Conservation (phyloP, 2,113 vertebrate species). For the Nothoprocta pentlandii region DNA sequence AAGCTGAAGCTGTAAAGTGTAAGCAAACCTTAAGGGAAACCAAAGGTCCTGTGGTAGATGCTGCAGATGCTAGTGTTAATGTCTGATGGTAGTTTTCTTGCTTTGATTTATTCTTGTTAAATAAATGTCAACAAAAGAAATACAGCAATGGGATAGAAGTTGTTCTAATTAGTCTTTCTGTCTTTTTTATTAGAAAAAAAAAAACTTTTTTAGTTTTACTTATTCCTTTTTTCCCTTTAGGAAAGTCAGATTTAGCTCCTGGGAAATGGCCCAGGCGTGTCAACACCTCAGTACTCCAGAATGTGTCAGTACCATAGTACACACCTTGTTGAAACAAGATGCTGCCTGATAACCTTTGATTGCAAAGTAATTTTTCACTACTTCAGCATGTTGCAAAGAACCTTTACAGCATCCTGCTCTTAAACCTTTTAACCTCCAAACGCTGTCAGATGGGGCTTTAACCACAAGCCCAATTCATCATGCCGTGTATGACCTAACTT, state of each 20-base stretch:
- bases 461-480: accelerated
- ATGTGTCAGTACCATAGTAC: not conserved
- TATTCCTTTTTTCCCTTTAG: not conserved
- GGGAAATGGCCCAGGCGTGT: not conserved
- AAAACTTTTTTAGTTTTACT: not conserved
- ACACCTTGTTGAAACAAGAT: not conserved
- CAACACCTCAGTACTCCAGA: not conserved
- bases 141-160: not conserved
- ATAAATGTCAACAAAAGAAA: not conserved
- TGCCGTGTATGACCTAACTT: not conserved
- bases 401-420: not conserved
- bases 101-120: not conserved
- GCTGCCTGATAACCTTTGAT: not conserved
- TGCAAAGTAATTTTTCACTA: not conserved
- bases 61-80: not conserved
- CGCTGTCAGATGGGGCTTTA: not conserved
- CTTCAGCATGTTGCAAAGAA: not conserved
- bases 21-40: not conserved
- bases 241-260: not conserved
- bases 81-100: not conserved
- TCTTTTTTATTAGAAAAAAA: not conserved
- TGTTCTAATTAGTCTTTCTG: not conserved
- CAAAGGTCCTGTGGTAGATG: not conserved
- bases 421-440: not conserved
- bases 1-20: not conserved